phyloP scores from a whole-genome alignment of 2,113 vertebrate species.

The Oreochromis aureus region DNA sequence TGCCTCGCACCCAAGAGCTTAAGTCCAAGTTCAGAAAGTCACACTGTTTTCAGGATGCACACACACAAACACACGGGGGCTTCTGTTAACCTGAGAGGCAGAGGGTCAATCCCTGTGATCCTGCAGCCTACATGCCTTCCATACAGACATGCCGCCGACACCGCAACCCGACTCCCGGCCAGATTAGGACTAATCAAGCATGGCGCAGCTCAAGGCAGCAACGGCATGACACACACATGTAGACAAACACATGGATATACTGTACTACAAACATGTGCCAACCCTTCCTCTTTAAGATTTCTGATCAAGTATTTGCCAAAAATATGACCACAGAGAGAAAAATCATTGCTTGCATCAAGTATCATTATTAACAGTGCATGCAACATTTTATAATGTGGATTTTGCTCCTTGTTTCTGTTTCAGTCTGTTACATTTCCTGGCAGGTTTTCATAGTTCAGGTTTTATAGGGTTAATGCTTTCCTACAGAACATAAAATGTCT shows the following conservation, averaged over 20 bases:
- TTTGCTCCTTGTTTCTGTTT: background rate
- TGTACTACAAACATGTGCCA: background rate
- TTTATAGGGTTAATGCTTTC: background rate
- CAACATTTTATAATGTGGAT: background rate
- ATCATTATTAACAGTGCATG: background rate
- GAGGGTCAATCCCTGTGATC: constrained; percentile 73
- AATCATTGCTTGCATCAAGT: background rate
- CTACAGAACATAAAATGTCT: background rate
- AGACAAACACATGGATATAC: background rate
- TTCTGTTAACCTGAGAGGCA: constrained; percentile 77
- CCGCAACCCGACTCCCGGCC: constrained; percentile 64
- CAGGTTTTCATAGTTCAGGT: background rate
- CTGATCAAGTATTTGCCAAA: background rate
- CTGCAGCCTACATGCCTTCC: constrained; percentile 68
- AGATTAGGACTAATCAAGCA: constrained; percentile 69
- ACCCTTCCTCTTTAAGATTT: background rate
- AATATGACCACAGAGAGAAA: background rate
- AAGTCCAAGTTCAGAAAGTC: constrained; percentile 15
- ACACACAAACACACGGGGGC: constrained; percentile 33
- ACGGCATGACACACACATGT: background rate
- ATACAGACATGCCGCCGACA: constrained; percentile 63
- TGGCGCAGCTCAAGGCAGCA: constrained; percentile 37
- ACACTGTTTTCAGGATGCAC: background rate
- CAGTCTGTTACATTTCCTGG: background rate
- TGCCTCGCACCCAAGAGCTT: background rate